phyloP scores from a whole-genome alignment of 2,113 vertebrate genomes.

The Mobula birostris region DNA sequence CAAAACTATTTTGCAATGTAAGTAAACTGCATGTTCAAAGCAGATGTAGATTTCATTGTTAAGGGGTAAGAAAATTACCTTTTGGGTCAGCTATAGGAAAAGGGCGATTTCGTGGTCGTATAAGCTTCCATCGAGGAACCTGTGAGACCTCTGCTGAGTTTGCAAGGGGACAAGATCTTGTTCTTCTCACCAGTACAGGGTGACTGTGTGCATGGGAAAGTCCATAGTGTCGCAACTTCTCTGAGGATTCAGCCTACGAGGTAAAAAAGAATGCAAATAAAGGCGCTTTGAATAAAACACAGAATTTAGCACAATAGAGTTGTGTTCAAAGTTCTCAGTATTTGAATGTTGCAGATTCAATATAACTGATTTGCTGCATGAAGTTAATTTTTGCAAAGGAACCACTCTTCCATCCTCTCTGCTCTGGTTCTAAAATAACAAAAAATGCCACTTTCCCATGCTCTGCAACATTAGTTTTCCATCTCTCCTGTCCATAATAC shows the following conservation, averaged over 20 bases:
- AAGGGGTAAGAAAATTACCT: constrained; percentile 51
- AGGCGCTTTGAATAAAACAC: neutral
- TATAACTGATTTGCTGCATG: neutral
- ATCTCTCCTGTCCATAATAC: neutral
- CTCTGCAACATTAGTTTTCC: neutral
- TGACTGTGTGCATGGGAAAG: constrained; percentile 71
- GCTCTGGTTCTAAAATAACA: too few species aligned
- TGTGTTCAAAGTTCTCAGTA: neutral
- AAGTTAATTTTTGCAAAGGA: neutral
- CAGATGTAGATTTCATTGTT: neutral
- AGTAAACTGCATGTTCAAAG: neutral
- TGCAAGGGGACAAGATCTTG: constrained; percentile 65
- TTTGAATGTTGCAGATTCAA: neutral
- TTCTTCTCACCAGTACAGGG: constrained; percentile 69
- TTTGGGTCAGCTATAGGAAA: constrained; percentile 68
- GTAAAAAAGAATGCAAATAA: neutral
- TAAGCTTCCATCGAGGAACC: constrained; percentile 70
- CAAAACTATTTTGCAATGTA: neutral
- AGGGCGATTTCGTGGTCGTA: constrained; percentile 63
- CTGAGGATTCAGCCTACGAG: constrained; percentile 68
- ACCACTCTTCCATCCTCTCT: too few species aligned
- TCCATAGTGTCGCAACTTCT: constrained; percentile 69
- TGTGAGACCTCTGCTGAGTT: constrained; percentile 51
- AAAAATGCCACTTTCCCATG: neutral
- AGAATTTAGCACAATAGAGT: neutral